Evolutionary conservation across 2,797 vertebrate species (phyloP).

Genomic region (Myotis findleyi): DNA sequence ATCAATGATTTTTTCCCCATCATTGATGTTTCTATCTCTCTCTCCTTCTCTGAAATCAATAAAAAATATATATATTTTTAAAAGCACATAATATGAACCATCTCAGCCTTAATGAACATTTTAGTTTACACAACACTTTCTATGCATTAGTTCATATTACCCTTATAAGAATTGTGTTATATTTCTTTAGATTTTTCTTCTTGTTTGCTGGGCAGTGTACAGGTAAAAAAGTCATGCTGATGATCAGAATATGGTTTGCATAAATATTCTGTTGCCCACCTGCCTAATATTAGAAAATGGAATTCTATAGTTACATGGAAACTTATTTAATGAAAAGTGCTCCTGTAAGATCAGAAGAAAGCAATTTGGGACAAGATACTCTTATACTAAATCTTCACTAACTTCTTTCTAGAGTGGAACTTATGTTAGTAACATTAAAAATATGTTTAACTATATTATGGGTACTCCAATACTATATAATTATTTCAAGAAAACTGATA

Average conservation of each 20-base stretch:
- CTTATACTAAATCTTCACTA: background rate
- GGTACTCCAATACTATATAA: background rate
- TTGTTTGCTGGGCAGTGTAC: background rate
- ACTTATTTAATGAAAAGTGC: background rate
- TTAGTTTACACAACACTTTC: background rate
- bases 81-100: background rate
- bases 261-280: background rate
- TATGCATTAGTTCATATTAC: background rate
- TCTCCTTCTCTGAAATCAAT: too few species aligned
- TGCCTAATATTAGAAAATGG: background rate
- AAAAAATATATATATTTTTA: background rate
- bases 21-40: too few species aligned
- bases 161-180: background rate
- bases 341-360: background rate
- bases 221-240: background rate
- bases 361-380: background rate
- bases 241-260: background rate
- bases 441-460: background rate
- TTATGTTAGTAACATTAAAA: background rate
- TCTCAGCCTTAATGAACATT: background rate
- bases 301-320: background rate
- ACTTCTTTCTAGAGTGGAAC: background rate
- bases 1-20: too few species aligned
- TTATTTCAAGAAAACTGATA: conserved; percentile 27
- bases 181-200: background rate